Conservation (phyloP, 2,888 invertebrate genomes). For the Nephrotoma guestfalica region DNA sequence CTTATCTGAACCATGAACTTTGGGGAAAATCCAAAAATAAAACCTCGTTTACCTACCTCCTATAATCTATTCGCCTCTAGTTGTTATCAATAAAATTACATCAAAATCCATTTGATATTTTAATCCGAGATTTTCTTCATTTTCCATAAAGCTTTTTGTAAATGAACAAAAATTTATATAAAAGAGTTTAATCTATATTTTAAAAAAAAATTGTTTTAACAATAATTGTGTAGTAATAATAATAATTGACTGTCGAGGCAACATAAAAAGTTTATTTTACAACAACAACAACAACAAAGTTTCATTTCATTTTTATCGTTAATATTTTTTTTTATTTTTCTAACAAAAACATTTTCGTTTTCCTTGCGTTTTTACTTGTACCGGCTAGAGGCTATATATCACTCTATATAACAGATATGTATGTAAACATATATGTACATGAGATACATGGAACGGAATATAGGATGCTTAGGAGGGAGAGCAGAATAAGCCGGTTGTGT, state of each 20-base stretch:
- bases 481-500: not conserved
- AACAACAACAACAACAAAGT: not conserved
- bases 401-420: not conserved
- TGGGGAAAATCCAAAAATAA: not conserved
- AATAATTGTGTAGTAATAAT: not conserved
- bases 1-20: not conserved
- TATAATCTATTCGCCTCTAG: not conserved
- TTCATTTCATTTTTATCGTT: not conserved
- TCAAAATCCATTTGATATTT: not conserved
- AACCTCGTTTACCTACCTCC: not conserved
- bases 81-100: not conserved
- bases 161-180: not conserved
- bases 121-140: not conserved
- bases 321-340: not conserved
- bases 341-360: not conserved
- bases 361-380: not conserved
- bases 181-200: not conserved
- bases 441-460: not conserved
- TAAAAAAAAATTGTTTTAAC: not conserved
- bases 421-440: not conserved
- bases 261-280: not conserved
- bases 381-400: not conserved
- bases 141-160: not conserved
- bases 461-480: not conserved
- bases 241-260: not conserved